Evolutionary conservation across 2,888 invertebrate genomes (phyloP).

Genomic region (Heteropelma amictum): DNA sequence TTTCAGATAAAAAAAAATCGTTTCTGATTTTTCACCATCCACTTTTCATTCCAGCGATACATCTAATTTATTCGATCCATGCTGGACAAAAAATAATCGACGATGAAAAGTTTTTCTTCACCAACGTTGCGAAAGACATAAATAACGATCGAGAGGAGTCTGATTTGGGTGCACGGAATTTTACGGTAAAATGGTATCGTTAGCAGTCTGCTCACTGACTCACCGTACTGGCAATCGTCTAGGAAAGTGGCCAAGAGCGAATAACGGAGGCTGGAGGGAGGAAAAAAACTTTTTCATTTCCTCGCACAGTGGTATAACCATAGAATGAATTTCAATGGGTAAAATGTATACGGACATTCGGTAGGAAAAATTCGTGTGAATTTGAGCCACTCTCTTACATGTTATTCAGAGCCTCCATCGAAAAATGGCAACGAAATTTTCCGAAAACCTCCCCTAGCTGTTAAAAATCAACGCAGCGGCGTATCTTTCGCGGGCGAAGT

Average conservation of each 20-base stretch:
- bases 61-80: conserved; percentile 17
- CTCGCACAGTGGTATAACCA: background rate
- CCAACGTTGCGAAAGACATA: conserved; percentile 1
- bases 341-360: background rate
- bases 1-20: too few species aligned
- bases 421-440: background rate
- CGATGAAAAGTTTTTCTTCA: background rate
- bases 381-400: background rate
- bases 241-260: conserved; percentile 36
- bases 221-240: conserved; percentile 44
- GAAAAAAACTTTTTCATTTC: conserved; percentile 40
- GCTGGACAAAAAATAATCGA: background rate
- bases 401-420: too few species aligned
- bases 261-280: conserved; percentile 8
- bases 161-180: background rate
- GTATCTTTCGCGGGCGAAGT: too few species aligned
- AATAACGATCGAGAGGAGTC: conserved; percentile 14
- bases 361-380: background rate
- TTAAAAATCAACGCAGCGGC: too few species aligned
- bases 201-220: conserved; percentile 35
- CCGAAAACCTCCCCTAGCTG: too few species aligned
- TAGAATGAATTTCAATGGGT: conserved; percentile 33
- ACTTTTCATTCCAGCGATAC: too few species aligned
- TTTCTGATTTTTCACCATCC: conserved; percentile 26
- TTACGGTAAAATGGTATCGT: background rate